phyloP scores from a whole-genome alignment of 2,797 vertebrate species.

The Balearica regulorum region DNA sequence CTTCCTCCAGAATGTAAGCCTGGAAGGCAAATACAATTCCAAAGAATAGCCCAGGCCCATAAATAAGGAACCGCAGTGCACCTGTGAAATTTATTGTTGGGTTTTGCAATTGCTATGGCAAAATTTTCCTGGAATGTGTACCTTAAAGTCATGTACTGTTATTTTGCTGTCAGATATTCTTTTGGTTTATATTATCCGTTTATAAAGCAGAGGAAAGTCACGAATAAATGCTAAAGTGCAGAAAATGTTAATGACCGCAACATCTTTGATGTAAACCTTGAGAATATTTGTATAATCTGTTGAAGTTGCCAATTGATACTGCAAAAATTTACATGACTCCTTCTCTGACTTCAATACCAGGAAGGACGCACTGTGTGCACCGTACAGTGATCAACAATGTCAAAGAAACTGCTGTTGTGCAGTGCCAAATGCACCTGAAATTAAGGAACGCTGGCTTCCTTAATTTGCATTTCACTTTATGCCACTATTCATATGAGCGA shows the following conservation, averaged over 20 bases:
- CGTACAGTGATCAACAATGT: neutral
- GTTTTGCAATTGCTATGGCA: neutral
- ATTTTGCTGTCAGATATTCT: neutral
- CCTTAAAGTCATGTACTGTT: neutral
- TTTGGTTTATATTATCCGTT: neutral
- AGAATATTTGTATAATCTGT: neutral
- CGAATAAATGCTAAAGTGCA: neutral
- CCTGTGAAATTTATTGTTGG: neutral
- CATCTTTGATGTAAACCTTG: neutral
- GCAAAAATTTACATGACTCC: neutral
- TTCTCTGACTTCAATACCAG: neutral
- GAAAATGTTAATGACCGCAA: neutral
- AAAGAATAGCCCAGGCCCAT: neutral
- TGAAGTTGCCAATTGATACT: neutral
- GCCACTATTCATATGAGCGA: rapidly evolving
- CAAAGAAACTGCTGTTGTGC: neutral
- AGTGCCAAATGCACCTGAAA: neutral
- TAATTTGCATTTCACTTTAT: neutral
- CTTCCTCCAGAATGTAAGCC: neutral
- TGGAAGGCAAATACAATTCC: neutral
- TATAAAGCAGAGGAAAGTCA: neutral
- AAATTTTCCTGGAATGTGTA: neutral
- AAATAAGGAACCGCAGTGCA: neutral
- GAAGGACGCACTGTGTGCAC: neutral
- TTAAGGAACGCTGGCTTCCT: neutral